A percentile compares a stretch with the other conserved stretches of the same genome.
These are phyloP conservation scores for Euphysa ruthae DNA, from an alignment of 30 jellyfish, hydroid and myxozoan species.

Conservation along the genomic window DNA sequence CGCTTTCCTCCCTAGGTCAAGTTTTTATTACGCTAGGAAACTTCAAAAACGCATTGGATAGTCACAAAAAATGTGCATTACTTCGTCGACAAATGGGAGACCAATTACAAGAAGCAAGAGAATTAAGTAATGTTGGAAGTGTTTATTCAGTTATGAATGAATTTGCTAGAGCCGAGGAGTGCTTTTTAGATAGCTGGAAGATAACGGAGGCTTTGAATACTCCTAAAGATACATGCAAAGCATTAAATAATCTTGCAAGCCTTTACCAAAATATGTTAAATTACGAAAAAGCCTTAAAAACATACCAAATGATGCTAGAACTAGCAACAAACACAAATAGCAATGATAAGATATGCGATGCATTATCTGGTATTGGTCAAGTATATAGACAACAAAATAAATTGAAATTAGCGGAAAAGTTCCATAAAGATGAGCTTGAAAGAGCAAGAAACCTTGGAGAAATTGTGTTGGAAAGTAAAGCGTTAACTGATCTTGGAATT, in stretches of 20 bases:
- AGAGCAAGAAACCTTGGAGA: constrained; percentile 50
- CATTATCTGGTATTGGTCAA: constrained; percentile 83
- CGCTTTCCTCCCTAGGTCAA: constrained; percentile 90
- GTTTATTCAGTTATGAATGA: constrained; percentile 83
- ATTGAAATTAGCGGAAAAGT: constrained; percentile 51
- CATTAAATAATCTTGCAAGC: constrained; percentile 60
- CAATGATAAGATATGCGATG: constrained; percentile 49
- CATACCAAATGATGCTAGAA: constrained; percentile 52
- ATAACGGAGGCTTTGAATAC: constrained; percentile 40
- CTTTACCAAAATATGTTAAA: constrained; percentile 56
- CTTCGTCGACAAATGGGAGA: constrained; percentile 50
- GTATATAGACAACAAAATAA: constrained; percentile 64
- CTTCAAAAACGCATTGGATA: constrained; percentile 57
- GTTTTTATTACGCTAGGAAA: constrained; percentile 71
- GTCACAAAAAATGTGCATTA: constrained; percentile 77
- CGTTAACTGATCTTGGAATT: constrained; percentile 79
- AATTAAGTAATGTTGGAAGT: constrained; percentile 79
- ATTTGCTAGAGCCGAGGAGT: constrained; percentile 60
- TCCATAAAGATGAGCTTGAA: constrained; percentile 71
- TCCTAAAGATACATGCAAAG: constrained; percentile 34
- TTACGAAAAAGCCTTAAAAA: constrained; percentile 43
- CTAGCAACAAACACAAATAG: constrained; percentile 33
- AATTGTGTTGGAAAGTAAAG: constrained; percentile 74
- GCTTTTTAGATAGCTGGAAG: constrained; percentile 44
- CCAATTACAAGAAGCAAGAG: constrained; percentile 63